Conservation (phyloP, 1,140 invertebrate genomes). For the Sycophaga agraensis region DNA sequence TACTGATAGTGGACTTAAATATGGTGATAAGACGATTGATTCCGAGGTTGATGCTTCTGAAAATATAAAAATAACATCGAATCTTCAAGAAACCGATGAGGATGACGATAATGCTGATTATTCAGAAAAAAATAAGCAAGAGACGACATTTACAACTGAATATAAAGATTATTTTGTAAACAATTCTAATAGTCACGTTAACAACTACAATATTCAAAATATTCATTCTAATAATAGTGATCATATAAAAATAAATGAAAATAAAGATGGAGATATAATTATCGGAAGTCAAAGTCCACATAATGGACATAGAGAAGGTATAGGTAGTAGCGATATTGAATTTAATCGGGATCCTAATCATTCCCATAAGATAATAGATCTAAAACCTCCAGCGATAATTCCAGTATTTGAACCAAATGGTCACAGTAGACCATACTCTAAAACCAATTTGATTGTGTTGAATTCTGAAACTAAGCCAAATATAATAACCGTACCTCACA, state of each 20-base stretch:
- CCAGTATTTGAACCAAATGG: slow-evolving; percentile 37
- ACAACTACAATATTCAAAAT: no score
- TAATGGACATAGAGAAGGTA: not conserved
- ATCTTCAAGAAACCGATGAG: slow-evolving; percentile 23
- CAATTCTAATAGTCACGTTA: not conserved
- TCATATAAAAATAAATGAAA: not conserved
- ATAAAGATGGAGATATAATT: slow-evolving; percentile 14
- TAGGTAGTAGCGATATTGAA: not conserved
- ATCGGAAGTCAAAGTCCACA: slow-evolving; percentile 18
- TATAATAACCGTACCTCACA: slow-evolving; percentile 29
- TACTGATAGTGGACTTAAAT: not conserved
- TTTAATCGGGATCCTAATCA: not conserved
- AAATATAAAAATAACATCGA: slow-evolving; percentile 41
- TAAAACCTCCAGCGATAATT: slow-evolving; percentile 42
- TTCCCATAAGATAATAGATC: slow-evolving; percentile 38
- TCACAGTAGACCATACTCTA: slow-evolving; percentile 41
- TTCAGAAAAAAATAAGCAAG: slow-evolving; percentile 24
- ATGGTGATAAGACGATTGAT: slow-evolving; percentile 33
- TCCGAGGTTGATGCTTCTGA: slow-evolving; percentile 48
- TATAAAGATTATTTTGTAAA: not conserved
- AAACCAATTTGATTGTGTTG: slow-evolving; percentile 20
- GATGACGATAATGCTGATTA: slow-evolving; percentile 15
- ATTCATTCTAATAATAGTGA: not conserved
- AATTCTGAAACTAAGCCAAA: slow-evolving; percentile 23
- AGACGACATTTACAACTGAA: slow-evolving; percentile 1